Percentiles rank a stretch among this genome's conserved stretches.
Evolutionary conservation across 1,140 invertebrate genomes (phyloP).

Genomic region (Drosophila punjabiensis): DNA sequence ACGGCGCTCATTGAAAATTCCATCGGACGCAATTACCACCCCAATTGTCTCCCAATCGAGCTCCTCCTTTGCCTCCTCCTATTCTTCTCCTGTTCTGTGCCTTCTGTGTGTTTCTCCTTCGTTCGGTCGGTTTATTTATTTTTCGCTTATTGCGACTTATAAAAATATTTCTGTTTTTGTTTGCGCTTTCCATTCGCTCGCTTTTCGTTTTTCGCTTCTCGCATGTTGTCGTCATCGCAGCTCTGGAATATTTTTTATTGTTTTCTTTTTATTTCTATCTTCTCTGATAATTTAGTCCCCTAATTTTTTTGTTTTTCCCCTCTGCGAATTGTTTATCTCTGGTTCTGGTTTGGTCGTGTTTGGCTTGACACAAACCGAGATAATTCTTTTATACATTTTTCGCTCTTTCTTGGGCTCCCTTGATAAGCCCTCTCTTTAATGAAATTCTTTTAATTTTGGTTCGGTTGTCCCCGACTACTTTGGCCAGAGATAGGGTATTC

Average conservation of each 20-base stretch:
- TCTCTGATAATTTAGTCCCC: conserved; percentile 16
- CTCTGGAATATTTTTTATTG: conserved; percentile 57
- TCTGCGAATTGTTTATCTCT: conserved; percentile 23
- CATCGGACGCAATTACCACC: conserved; percentile 67
- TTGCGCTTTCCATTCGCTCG: conserved; percentile 35
- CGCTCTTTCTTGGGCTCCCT: conserved; percentile 17
- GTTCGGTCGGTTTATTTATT: conserved; percentile 59
- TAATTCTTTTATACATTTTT: conserved; percentile 52
- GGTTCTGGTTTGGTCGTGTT: conserved; percentile 33
- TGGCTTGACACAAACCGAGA: conserved; percentile 54
- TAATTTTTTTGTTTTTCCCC: conserved; percentile 26
- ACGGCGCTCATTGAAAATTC: conserved; percentile 56
- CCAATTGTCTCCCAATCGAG: conserved; percentile 66
- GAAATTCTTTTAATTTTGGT: conserved; percentile 12
- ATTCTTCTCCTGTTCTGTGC: conserved; percentile 2
- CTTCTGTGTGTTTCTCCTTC: conserved; percentile 14
- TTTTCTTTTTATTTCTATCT: conserved; percentile 44
- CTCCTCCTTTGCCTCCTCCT: conserved; percentile 8
- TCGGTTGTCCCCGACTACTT: conserved; percentile 1
- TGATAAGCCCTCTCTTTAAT: conserved; percentile 11
- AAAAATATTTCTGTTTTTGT: conserved; percentile 54
- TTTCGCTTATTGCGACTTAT: conserved; percentile 80
- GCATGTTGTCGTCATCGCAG: conserved; percentile 57
- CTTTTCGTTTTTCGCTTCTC: conserved; percentile 3
- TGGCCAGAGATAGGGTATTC: conserved; percentile 1